Evolutionary conservation across 2,888 invertebrate genomes (phyloP).

Genomic region (Diarsia mendica): DNA sequence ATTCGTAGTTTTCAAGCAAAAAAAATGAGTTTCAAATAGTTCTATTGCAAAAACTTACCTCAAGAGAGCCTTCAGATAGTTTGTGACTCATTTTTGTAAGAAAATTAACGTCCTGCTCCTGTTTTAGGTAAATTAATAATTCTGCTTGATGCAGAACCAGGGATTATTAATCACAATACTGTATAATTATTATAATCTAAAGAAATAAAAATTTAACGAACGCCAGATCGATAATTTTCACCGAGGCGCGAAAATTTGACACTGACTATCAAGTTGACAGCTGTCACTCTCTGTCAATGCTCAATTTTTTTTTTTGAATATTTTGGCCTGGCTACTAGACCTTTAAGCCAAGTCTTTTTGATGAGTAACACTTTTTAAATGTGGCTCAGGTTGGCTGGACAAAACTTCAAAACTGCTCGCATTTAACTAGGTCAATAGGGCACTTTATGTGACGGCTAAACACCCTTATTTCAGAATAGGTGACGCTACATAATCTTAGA

Average conservation of each 20-base stretch:
- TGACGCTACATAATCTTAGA: too few relatives aligned
- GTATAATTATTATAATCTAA: background rate
- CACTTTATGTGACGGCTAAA: too few relatives aligned
- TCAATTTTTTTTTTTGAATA: background rate
- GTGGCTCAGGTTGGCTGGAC: too few relatives aligned
- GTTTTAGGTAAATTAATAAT: background rate
- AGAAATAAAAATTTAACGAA: conserved; percentile 17
- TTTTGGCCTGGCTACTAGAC: too few relatives aligned
- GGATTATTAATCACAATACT: background rate
- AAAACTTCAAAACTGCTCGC: too few relatives aligned
- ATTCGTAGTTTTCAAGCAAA: background rate
- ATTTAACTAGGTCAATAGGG: too few relatives aligned
- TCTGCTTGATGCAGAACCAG: background rate
- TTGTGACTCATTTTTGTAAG: conserved; percentile 78
- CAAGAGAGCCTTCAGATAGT: conserved; percentile 86
- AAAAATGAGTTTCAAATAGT: background rate
- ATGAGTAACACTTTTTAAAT: too few relatives aligned
- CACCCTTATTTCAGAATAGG: too few relatives aligned
- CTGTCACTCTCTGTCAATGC: background rate
- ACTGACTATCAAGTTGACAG: conserved; percentile 1
- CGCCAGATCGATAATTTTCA: background rate
- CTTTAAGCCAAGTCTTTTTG: too few relatives aligned
- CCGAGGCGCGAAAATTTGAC: conserved; percentile 47
- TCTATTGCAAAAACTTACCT: conserved; percentile 73
- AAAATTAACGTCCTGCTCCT: background rate